phyloP scores from a whole-genome alignment of 2,797 vertebrate species.

The Alcedo atthis region DNA sequence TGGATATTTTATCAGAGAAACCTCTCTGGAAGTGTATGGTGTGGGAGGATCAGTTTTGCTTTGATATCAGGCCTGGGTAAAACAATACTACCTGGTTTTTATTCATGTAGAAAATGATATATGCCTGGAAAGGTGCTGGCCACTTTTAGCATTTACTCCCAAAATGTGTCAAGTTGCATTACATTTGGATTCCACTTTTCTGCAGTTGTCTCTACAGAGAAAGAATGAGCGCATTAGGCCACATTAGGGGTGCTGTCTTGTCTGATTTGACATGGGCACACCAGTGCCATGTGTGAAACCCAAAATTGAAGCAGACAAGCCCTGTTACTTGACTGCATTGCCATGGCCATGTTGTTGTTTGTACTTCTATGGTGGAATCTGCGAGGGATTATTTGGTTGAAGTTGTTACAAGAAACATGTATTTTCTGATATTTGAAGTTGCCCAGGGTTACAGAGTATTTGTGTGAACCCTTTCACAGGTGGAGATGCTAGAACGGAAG shows the following conservation, averaged over 20 bases:
- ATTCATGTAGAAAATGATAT: background rate
- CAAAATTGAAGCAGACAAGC: background rate
- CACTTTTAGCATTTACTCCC: background rate
- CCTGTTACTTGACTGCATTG: background rate
- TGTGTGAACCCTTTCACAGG: conserved; percentile 76
- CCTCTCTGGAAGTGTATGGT: background rate
- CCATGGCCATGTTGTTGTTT: background rate
- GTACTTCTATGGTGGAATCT: background rate
- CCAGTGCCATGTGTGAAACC: background rate
- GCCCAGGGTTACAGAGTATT: background rate
- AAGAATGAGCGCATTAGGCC: background rate
- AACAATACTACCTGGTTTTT: background rate
- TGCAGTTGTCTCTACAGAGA: background rate
- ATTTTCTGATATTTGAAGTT: background rate
- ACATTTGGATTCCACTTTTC: background rate
- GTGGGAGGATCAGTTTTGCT: background rate
- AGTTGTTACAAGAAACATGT: background rate
- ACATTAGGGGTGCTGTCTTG: background rate
- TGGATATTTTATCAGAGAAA: background rate
- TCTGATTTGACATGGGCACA: background rate
- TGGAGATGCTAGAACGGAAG: conserved; percentile 99
- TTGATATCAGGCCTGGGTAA: background rate
- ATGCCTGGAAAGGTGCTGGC: background rate
- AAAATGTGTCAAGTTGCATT: background rate
- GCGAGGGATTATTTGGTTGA: fast-evolving